Evolutionary conservation across 2,113 vertebrate species (phyloP).

Genomic region (Lophura nycthemera): DNA sequence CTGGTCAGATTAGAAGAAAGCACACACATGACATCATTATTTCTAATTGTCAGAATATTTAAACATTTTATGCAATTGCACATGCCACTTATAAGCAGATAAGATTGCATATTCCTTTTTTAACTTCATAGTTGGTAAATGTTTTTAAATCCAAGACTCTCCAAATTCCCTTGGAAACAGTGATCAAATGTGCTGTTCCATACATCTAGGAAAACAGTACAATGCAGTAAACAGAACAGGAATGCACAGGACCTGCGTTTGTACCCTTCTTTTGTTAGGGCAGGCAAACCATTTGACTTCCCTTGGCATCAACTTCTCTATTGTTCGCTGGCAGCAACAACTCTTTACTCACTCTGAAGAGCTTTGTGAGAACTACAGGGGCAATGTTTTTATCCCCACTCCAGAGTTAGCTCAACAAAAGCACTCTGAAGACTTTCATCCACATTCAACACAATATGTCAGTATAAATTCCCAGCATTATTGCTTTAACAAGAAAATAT

Average conservation of each 20-base stretch:
- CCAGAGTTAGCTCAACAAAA: not conserved
- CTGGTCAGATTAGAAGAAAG: not conserved
- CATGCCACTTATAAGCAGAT: not conserved
- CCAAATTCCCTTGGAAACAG: not conserved
- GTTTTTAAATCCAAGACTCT: not conserved
- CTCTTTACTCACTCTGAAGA: not conserved
- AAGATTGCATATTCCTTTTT: not conserved
- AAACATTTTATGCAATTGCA: not conserved
- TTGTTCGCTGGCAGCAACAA: not conserved
- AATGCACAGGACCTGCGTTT: not conserved
- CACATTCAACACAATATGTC: not conserved
- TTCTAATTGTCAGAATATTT: not conserved
- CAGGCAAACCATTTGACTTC: not conserved
- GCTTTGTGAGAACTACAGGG: not conserved
- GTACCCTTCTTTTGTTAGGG: not conserved
- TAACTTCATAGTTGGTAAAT: not conserved
- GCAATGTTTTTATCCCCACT: not conserved
- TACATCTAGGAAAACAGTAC: not conserved
- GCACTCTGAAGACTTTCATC: not conserved
- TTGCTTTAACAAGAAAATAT: not conserved
- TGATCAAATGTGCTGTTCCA: not conserved
- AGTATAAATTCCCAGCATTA: not conserved
- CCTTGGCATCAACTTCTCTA: not conserved
- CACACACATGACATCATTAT: rapidly evolving
- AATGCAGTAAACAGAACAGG: not conserved